Evolutionary conservation across 2,113 vertebrate genomes (phyloP).

Genomic region (Colistium nudipinnis): DNA sequence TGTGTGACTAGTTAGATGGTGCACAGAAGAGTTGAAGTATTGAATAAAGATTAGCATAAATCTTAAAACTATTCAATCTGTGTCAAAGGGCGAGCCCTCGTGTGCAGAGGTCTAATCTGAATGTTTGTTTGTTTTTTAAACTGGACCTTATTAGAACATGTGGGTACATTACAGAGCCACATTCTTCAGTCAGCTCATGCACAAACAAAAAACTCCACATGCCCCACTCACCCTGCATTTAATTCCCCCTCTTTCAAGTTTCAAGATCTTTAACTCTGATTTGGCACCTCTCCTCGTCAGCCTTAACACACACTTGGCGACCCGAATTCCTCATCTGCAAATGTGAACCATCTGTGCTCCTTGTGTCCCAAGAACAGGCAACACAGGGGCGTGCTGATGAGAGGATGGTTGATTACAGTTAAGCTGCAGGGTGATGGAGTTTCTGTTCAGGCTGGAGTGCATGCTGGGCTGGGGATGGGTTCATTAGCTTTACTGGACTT

Average conservation of each 20-base stretch:
- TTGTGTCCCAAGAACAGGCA: too few species aligned
- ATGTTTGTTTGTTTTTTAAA: slow-evolving; percentile 2
- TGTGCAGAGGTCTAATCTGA: slow-evolving; percentile 52
- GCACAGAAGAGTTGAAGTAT: background rate
- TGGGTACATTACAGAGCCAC: slow-evolving; percentile 9
- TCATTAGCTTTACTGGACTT: slow-evolving; percentile 11
- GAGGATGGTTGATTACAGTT: slow-evolving; percentile 35
- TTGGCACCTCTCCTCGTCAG: slow-evolving; percentile 55
- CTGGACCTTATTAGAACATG: slow-evolving; percentile 6
- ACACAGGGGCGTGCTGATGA: slow-evolving; percentile 45
- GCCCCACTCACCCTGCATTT: slow-evolving; percentile 19
- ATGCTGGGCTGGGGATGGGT: slow-evolving; percentile 12
- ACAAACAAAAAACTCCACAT: slow-evolving; percentile 9
- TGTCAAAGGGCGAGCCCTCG: slow-evolving; percentile 15
- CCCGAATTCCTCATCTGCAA: slow-evolving; percentile 60
- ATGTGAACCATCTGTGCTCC: slow-evolving; percentile 75
- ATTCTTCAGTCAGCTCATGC: slow-evolving; percentile 12
- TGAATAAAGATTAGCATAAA: too few species aligned
- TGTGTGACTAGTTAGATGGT: background rate
- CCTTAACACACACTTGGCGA: slow-evolving; percentile 51
- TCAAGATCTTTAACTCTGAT: slow-evolving; percentile 55
- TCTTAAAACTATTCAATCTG: background rate
- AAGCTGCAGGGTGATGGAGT: slow-evolving; percentile 25
- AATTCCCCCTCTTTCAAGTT: slow-evolving; percentile 25
- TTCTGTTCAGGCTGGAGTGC: background rate